phyloP scores from a whole-genome alignment of 2,113 vertebrate genomes.

The Corythoichthys intestinalis region DNA sequence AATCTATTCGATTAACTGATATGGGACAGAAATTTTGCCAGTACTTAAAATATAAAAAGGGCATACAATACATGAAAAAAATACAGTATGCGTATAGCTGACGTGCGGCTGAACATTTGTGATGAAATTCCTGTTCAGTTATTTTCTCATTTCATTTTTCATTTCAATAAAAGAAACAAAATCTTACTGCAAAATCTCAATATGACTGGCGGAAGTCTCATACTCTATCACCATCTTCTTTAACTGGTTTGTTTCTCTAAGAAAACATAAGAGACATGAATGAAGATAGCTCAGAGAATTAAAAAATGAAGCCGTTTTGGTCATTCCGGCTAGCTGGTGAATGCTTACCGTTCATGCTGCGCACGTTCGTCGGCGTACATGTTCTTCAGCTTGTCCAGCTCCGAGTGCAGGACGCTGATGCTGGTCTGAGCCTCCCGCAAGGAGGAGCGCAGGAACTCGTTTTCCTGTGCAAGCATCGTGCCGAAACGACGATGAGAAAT shows the following conservation, averaged over 20 bases:
- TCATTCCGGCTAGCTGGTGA: background rate
- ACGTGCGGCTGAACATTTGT: too few relatives aligned
- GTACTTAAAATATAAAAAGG: too few relatives aligned
- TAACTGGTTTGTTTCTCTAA: slow-evolving; percentile 62
- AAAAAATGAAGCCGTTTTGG: too few relatives aligned
- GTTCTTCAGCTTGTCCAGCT: slow-evolving; percentile 74
- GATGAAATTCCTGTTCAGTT: too few relatives aligned
- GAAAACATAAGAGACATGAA: background rate
- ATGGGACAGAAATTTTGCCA: too few relatives aligned
- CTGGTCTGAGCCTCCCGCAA: slow-evolving; percentile 53
- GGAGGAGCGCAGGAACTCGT: slow-evolving; percentile 48
- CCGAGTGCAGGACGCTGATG: slow-evolving; percentile 58
- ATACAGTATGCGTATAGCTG: too few relatives aligned
- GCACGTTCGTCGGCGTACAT: slow-evolving; percentile 49
- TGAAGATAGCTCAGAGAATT: background rate
- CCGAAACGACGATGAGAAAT: background rate
- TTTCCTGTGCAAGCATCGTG: slow-evolving; percentile 58
- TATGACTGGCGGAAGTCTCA: slow-evolving; percentile 54
- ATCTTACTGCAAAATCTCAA: slow-evolving; percentile 67
- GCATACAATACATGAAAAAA: too few relatives aligned
- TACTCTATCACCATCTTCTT: slow-evolving; percentile 60
- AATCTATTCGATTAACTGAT: too few relatives aligned
- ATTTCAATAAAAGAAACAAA: background rate
- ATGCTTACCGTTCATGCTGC: slow-evolving; percentile 60
- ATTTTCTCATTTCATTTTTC: too few relatives aligned